Percentiles rank a stretch among this genome's conserved stretches.
Conservation (phyloP, 2,797 vertebrate genomes). For the Novumbra hubbsi region DNA sequence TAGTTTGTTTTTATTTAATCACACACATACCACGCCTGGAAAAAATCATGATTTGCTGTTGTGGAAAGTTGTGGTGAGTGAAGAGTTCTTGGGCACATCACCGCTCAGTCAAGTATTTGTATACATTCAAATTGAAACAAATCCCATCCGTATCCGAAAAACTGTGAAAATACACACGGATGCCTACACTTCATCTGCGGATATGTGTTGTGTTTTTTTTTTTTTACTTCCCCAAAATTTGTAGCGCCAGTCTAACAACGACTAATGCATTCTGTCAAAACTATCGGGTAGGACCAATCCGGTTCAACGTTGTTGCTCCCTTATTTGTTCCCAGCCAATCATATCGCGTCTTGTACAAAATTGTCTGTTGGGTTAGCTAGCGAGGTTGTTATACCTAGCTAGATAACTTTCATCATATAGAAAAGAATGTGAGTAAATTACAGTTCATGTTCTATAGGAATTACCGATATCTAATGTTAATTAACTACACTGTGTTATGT, state of each 20-base stretch:
- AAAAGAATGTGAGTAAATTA: background rate
- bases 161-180: background rate
- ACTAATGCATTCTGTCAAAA: background rate
- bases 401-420: slow-evolving; percentile 6
- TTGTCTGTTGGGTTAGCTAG: background rate
- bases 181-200: background rate
- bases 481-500: background rate
- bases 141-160: background rate
- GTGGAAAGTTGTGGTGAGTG: slow-evolving; percentile 8
- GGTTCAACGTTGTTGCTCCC: slow-evolving; percentile 8
- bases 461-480: background rate
- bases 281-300: background rate
- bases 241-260: background rate
- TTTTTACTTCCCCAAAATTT: background rate
- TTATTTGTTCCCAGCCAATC: slow-evolving; percentile 53
- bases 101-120: background rate
- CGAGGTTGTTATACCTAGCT: background rate
- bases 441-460: background rate
- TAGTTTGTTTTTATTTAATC: background rate
- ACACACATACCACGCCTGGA: background rate
- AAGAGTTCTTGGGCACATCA: background rate
- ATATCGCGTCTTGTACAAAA: slow-evolving; percentile 13
- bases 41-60: slow-evolving; percentile 7
- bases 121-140: background rate
- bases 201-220: background rate